Conservation (phyloP, 2,797 vertebrate genomes). For the Peromyscus melanophrys region DNA sequence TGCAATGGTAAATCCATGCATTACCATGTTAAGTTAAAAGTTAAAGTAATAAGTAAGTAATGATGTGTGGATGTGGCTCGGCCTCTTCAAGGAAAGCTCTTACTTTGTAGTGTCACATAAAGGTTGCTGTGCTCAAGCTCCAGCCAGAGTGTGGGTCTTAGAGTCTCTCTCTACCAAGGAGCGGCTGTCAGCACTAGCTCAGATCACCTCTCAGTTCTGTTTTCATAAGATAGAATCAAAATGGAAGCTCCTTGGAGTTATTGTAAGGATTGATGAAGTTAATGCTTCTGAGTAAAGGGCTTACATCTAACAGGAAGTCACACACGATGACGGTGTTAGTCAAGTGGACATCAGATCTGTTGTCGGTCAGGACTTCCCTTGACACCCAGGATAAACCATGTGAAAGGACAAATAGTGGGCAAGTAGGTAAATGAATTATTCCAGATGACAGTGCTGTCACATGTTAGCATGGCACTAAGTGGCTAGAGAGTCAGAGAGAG, state of each 20-base stretch:
- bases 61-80: not conserved
- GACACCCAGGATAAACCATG: not conserved
- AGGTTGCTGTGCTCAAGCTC: not conserved
- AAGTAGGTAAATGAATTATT: not conserved
- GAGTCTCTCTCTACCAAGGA: not conserved
- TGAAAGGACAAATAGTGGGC: not conserved
- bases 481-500: not conserved
- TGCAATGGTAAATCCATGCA: not conserved
- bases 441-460: not conserved
- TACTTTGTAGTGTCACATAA: not conserved
- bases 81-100: not conserved
- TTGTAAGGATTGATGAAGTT: not conserved
- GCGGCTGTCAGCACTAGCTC: not conserved
- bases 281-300: not conserved
- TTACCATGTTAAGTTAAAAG: not conserved
- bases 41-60: not conserved
- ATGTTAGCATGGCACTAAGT: not conserved
- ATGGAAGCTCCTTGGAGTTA: not conserved
- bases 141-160: not conserved
- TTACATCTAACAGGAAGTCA: not conserved
- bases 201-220: not conserved
- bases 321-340: not conserved
- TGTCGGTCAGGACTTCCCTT: not conserved
- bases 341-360: not conserved
- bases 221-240: not conserved